Base-by-base conservation (phyloP, 2,113 vertebrate genomes). In the Mesoclemmys tuberculata region DNA sequence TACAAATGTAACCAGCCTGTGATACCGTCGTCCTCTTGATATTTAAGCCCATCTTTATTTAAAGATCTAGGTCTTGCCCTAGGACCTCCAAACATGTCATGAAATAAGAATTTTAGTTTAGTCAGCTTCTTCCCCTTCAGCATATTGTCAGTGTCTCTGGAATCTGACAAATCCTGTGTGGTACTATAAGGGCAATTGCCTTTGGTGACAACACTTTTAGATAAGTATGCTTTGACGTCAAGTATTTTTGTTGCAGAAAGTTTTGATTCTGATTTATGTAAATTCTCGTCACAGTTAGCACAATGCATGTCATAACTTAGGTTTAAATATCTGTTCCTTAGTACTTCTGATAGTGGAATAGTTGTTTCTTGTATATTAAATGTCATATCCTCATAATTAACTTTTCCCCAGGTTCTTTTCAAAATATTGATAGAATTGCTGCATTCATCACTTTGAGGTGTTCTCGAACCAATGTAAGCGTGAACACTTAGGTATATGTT, bases 21-120 rank as follows among this genome's bases (percentile, higher is more conserved):
- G 78, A 81, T 13, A 13, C 10, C 56, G 2, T 51, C 41, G 78
- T 49, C 31, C 31, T 87, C 88, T 75, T 84, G 52, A 93, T 38
- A 84, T 0, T 0, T 29, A 35, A 52, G 41, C 71, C 12, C 55
- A 19, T 21, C 80, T 92, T 51, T 38, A 88, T 6, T 12, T 5
- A 83, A 94, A 89, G 52, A 48, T 55, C 92, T 88, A 54, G 35
- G 38, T 92, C 90, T 55, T 31, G 4, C 49, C 38, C 77, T 85
- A 31, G 85, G 10, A 71, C 24, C 79, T 78, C 68, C 88, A 93
- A 95, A 19, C 2, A 31, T 7, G 2, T 79, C 64, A 92, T 84
- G 74, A 92, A 94, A n/a, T 6, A 79, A 97, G 81, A 81, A 29
- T 8, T 90, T 95, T n/a, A 94, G 77, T 44, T 85, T 31, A n/a